Conservation (phyloP, 2,888 invertebrate genomes). For the Tanypteryx hageni region DNA sequence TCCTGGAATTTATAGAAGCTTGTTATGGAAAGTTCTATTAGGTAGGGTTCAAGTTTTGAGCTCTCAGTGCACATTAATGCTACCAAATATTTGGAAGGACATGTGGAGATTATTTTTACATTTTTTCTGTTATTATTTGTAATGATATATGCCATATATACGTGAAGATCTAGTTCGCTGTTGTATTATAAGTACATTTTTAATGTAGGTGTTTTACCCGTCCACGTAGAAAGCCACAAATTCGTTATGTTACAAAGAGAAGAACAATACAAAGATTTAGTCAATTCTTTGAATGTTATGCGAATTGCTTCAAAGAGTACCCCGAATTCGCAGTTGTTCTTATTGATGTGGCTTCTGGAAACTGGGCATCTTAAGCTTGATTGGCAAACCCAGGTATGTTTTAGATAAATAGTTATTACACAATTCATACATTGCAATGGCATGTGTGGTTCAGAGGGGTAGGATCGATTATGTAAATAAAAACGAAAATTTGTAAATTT, state of each 20-base stretch:
- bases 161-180: neutral
- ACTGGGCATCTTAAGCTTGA: slow-evolving; percentile 81
- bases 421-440: neutral
- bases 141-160: too few relatives aligned
- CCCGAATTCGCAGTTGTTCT: slow-evolving; percentile 82
- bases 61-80: neutral
- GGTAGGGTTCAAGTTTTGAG: slow-evolving; percentile 76
- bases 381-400: slow-evolving; percentile 75
- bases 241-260: slow-evolving; percentile 86
- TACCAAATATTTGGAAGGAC: too few relatives aligned
- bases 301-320: slow-evolving; percentile 80
- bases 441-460: too few relatives aligned
- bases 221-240: slow-evolving; percentile 85
- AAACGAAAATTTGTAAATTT: too few relatives aligned
- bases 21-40: slow-evolving; percentile 91
- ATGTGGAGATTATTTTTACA: too few relatives aligned
- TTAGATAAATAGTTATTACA: neutral
- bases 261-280: slow-evolving; percentile 84
- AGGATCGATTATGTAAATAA: too few relatives aligned
- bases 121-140: too few relatives aligned
- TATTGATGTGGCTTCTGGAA: slow-evolving; percentile 90
- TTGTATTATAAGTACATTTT: neutral
- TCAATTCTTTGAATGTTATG: slow-evolving; percentile 83
- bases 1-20: slow-evolving; percentile 86
- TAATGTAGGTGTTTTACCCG: slow-evolving; percentile 84